A percentile compares a stretch with the other conserved stretches of the same genome.
phyloP scores from a whole-genome alignment of 2,888 invertebrate species.

The Tetanocera ferruginea region DNA sequence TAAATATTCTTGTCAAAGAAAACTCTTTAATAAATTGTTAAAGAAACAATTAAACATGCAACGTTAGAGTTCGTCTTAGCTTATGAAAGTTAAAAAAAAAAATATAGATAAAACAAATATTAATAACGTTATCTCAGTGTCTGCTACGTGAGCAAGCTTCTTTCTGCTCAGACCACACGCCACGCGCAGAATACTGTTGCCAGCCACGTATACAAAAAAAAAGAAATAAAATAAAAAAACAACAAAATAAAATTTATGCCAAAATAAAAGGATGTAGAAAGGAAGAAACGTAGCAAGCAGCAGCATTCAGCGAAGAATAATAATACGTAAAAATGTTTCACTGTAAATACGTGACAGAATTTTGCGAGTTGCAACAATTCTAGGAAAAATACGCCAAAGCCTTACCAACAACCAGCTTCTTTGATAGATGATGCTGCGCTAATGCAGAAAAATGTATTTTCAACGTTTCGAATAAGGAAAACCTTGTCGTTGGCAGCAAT shows the following conservation, averaged over 20 bases:
- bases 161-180: not conserved
- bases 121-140: conserved; percentile 41
- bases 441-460: conserved; percentile 6
- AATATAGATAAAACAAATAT: conserved; percentile 25
- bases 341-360: conserved; percentile 56
- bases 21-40: not conserved
- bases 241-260: conserved; percentile 30
- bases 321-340: conserved; percentile 60
- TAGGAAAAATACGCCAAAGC: not conserved
- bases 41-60: not conserved
- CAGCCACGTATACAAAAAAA: not conserved
- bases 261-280: conserved; percentile 23
- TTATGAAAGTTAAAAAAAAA: not conserved
- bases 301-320: conserved; percentile 31
- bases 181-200: not conserved
- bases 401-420: not conserved
- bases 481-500: no score
- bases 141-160: conserved; percentile 41
- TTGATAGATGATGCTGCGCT: not conserved
- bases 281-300: not conserved
- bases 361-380: conserved; percentile 12
- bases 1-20: no score
- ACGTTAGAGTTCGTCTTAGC: not conserved
- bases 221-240: conserved; percentile 27
- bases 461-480: not conserved